Conservation (phyloP, 2,113 vertebrate species). For the Drymodes brunneopygia region DNA sequence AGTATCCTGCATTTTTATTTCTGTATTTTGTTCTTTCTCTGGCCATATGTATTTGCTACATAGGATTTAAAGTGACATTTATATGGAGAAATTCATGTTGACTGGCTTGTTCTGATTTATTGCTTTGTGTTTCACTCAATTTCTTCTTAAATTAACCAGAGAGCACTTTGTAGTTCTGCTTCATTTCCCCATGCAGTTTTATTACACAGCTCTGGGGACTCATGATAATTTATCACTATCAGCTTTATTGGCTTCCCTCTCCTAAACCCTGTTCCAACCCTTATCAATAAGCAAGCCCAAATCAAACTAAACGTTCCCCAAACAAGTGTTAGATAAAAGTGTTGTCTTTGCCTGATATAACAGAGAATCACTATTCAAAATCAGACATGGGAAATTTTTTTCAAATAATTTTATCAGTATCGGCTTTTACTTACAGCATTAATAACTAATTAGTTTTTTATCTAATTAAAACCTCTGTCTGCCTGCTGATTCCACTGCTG, state of each 20-base stretch:
- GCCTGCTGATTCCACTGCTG: neutral
- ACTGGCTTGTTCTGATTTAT: constrained; percentile 52
- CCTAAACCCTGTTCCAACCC: neutral
- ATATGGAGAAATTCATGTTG: neutral
- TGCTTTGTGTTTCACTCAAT: constrained; percentile 50
- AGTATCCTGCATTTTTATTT: neutral
- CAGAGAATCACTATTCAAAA: neutral
- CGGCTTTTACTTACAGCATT: neutral
- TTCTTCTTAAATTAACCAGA: constrained; percentile 66
- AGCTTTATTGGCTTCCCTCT: constrained; percentile 55
- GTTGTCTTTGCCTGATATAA: neutral
- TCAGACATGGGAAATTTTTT: neutral
- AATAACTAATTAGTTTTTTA: neutral
- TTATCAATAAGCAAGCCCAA: constrained; percentile 63
- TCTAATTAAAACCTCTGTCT: neutral
- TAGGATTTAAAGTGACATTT: constrained; percentile 30
- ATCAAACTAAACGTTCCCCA: constrained; percentile 19
- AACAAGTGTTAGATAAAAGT: constrained; percentile 36
- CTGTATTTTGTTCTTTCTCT: neutral
- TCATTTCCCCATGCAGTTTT: constrained; percentile 64
- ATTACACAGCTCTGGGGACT: constrained; percentile 66
- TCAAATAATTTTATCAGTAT: neutral
- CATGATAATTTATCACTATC: constrained; percentile 64
- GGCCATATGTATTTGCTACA: neutral
- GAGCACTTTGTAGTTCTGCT: constrained; percentile 68